phyloP scores from a whole-genome alignment of 2,113 vertebrate genomes.

The Campylomormyrus numenius region DNA sequence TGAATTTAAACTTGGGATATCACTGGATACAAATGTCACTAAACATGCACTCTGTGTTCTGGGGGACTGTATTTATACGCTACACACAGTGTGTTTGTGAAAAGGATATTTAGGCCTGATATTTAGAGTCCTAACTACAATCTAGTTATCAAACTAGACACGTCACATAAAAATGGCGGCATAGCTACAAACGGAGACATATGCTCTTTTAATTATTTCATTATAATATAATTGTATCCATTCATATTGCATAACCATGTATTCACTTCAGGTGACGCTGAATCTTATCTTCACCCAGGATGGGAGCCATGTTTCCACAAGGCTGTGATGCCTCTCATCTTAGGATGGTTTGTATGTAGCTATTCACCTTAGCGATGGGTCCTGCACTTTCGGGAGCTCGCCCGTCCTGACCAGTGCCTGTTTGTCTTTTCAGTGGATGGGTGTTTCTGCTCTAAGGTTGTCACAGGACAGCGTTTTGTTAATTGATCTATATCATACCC shows the following conservation, averaged over 20 bases:
- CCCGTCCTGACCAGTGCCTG: background rate
- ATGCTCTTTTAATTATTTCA: background rate
- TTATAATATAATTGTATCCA: background rate
- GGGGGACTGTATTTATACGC: background rate
- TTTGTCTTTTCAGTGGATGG: background rate
- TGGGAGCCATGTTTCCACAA: background rate
- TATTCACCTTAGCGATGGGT: background rate
- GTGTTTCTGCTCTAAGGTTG: background rate
- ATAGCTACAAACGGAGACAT: background rate
- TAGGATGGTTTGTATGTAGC: background rate
- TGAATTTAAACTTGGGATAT: background rate
- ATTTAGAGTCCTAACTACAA: background rate
- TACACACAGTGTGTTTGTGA: background rate
- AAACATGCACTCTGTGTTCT: background rate
- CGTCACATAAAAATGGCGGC: background rate
- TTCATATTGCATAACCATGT: background rate
- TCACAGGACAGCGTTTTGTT: background rate
- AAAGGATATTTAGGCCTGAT: background rate
- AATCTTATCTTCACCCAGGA: background rate
- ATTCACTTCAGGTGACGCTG: background rate
- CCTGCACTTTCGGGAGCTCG: background rate
- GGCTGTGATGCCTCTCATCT: background rate
- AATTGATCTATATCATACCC: constrained; percentile 15
- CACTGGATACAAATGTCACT: background rate
- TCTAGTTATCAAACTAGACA: background rate